Base-by-base conservation (phyloP, 2,797 vertebrate species). In the Okamejei kenojei region DNA sequence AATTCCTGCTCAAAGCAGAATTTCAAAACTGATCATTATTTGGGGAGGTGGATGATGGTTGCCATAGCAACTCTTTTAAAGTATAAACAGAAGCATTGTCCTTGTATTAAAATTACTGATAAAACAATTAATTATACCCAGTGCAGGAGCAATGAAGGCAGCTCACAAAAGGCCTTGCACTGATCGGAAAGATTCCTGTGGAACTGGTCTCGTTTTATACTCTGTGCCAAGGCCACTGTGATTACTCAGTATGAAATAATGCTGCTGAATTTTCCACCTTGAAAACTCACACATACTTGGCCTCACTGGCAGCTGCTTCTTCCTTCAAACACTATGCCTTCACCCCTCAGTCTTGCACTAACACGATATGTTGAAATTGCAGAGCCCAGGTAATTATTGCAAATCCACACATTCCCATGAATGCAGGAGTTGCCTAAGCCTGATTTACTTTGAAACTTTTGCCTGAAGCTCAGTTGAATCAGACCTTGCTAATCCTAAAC, bases 31-130 rank as follows among this genome's bases (percentile, higher is more conserved):
- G 21, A 6, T 26, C 7, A 21, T 38, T 11, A 35, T n/a, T 61
- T 84, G n/a, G 61, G 9, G 23, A 23, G 63, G 63, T 21, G 21
- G 61, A 80, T 81, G 54, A 61, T 90, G 63, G 81, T 94, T 76
- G 68, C 93, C 80, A 29, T 94, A 93, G 90, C 93, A 95, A n/a
- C 93, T 1, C 78, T 94, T 93, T 63, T 19, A 45, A 94, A 95
- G 93, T 94, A 93, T 94, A 93, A 94, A 94, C 38, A 74, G 7
- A 73, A 26, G 9, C 13, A 13, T 35, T 63, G 61, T 9, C 3
- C 81, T 84, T 32, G 5, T 17, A 65, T n/a, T 88, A 65, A 63
- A 65, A 19, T 26, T 21, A 38, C 21, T 23, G 17, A n/a, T 38
- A 29, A 45, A 76, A 26, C 23, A 38, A 76, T 58, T 74, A 19